A percentile compares a stretch with the other conserved stretches of the same genome.
phyloP scores from a whole-genome alignment of 2,113 vertebrate genomes.

The Petaurus breviceps region DNA sequence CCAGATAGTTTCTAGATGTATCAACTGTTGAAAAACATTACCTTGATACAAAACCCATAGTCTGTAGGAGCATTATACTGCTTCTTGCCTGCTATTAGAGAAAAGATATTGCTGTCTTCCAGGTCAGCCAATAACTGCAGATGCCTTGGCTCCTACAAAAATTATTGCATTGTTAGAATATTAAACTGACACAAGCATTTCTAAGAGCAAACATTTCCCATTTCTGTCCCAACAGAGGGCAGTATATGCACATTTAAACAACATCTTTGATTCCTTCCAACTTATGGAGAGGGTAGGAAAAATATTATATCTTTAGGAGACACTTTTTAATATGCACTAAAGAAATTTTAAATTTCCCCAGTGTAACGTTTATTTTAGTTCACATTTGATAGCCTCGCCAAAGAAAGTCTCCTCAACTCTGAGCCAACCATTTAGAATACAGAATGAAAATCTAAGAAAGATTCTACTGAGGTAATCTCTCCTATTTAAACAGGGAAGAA shows the following conservation, averaged over 20 bases:
- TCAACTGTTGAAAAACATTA: slow-evolving; percentile 69
- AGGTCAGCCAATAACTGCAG: slow-evolving; percentile 95
- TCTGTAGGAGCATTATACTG: slow-evolving; percentile 94
- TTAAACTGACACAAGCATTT: not conserved
- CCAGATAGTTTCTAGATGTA: accelerated
- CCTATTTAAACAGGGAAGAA: not conserved
- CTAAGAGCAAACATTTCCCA: not conserved
- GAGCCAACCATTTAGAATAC: not conserved
- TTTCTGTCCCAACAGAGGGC: slow-evolving; percentile 50
- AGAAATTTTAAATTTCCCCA: not conserved
- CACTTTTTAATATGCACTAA: not conserved
- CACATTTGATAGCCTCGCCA: not conserved
- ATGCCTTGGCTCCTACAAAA: slow-evolving; percentile 94
- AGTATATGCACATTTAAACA: not conserved
- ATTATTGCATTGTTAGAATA: not conserved
- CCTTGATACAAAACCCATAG: slow-evolving; percentile 96
- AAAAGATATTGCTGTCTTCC: slow-evolving; percentile 95
- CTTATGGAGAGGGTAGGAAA: not conserved
- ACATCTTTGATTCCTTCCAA: not conserved
- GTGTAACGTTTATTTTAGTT: not conserved
- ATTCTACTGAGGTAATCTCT: not conserved
- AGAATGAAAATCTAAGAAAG: not conserved
- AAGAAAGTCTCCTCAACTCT: not conserved
- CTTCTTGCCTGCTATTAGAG: slow-evolving; percentile 91
- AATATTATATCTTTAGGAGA: not conserved